Evolutionary conservation across 2,888 invertebrate species (phyloP), one percentile per base, ranked within the genome.

Genomic region (Tenthredo scrophulariae): DNA sequence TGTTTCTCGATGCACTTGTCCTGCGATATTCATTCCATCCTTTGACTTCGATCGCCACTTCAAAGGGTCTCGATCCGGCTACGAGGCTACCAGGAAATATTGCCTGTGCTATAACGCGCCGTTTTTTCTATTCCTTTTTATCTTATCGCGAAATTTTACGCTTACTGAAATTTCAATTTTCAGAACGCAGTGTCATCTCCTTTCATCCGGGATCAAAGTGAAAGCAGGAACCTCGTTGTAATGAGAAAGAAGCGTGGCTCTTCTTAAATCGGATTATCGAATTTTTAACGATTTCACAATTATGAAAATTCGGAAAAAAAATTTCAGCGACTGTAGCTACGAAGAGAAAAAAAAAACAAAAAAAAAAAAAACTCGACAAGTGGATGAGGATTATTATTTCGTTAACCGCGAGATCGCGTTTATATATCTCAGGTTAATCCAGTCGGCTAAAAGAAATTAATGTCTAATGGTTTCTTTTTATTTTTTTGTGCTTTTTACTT

Each of bases 1-100:
- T 13, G 62, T 40, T 40, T 46, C 26, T 37, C 40, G 74, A 74
- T 74, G 43, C 74, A 74, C 74, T 74, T 43, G 74, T 70, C 74
- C 40, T 26, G 74, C 40, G 40, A 40, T 43, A 40, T 43, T 74
- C 43, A 26, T 67, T 26, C 70, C 33, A 10, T n/a, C 18, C 37
- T 37, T 37, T n/a, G 37, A 70, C 37, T n/a, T 18, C 70, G 70
- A 62, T 62, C 62, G 62, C 62, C 62, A 62, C 62, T 62, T 62
- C 62, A 62, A 62, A 62, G 62, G 26, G 26, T 15, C 29, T 6
- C 70, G 70, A 70, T 70, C 37, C 70, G 33, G 37, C 37, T 9
- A 37, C 33, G 4, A 37, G 37, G 37, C 6, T 26, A 13, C 2
- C n/a, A 62, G 62, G 62, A 62, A 26, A 62, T 62, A 10, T 22